Evolutionary conservation across 2,113 vertebrate species (phyloP), one percentile per base, ranked within the genome.

Genomic region (Chionodraco myersi): DNA sequence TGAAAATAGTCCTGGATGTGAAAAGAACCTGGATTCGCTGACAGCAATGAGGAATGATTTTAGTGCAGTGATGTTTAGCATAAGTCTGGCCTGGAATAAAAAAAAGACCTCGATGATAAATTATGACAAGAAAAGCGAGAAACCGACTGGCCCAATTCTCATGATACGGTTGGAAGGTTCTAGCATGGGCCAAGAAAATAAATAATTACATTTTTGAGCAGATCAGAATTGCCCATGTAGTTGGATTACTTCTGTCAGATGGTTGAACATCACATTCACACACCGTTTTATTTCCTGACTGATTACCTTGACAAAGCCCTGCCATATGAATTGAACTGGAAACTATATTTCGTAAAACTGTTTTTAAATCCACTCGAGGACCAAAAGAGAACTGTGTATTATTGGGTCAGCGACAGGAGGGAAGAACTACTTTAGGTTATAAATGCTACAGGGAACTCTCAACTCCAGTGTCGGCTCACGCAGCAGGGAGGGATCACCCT

Each of bases 391-490:
- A 30, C 3, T 30, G 30, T 30, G 30, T 30, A 30, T 30, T 77
- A 73, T 49, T 68, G 71, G 84, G 74, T 86, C 77, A 82, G 67
- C 48, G 51, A 13, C 47, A 41, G 47, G 60, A 71, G 80, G 45
- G 63, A 75, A 82, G 77, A 82, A 72, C 84, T 82, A 81, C 80
- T 87, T 87, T 64, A 66, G 66, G 72, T 75, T 80, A 60, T 23
- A 75, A 71, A 81, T 73, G 72, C 85, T 47, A 36, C 76, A 65
- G 76, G 72, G 76, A 70, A 59, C 30, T 4, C 30, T 44, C 15
- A 2, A n/a, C 23, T 73, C 47, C 76, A 71, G 82, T 80, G 61
- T 61, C 47, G 48, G 61, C 23, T 36, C 36, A 7, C 59, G 34
- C 48, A 62, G 63, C 82, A 36, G 66, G 44, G 75, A 73, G 67